Evolutionary conservation across 2,113 vertebrate genomes (phyloP), one percentile per base, ranked within the genome.

Genomic region (Leptosomus discolor): DNA sequence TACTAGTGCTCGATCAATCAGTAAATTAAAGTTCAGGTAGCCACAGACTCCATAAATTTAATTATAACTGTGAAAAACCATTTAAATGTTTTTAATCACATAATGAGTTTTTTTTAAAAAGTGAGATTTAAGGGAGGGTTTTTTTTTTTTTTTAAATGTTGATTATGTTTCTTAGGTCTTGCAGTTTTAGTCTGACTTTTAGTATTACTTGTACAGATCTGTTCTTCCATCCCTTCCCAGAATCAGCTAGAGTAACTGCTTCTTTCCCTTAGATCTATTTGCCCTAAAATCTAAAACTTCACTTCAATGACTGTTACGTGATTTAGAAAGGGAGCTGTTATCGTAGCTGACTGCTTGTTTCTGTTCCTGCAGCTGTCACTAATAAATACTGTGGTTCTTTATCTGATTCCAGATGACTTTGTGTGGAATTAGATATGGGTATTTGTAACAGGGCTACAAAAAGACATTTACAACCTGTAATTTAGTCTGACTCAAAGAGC

Each of bases 331-430:
- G 41, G 56, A 58, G 29, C 29, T 74, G 18, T 46, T 39, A 26
- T 8, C 29, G 30, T 24, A 45, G 39, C 24, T 29, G 50, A 26
- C 23, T 0, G 0, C 30, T 65, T 4, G 2, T 51, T 77, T 19
- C 22, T 46, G 8, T 70, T 70, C 23, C 46, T 67, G 69, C 14
- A 61, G 65, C 37, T 81, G 30, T 57, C 82, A 21, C 24, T 61
- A 41, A 67, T 36, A 85, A 88, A 67, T 23, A 74, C 6, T 60
- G 9, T 32, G 26, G 10, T 48, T 60, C 41, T 69, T 84, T 15
- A n/a, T 51, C 39, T 58, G 43, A 39, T 39, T 54, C 51, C 12
- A 11, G 34, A 39, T 1, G 5, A 12, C 15, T 48, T 23, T 23
- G 9, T n/a, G 30, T n/a, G 11, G 30, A 69, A 45, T 63, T 67